Conservation (phyloP, 2,888 invertebrate genomes). For the Strigamia maritima region DNA sequence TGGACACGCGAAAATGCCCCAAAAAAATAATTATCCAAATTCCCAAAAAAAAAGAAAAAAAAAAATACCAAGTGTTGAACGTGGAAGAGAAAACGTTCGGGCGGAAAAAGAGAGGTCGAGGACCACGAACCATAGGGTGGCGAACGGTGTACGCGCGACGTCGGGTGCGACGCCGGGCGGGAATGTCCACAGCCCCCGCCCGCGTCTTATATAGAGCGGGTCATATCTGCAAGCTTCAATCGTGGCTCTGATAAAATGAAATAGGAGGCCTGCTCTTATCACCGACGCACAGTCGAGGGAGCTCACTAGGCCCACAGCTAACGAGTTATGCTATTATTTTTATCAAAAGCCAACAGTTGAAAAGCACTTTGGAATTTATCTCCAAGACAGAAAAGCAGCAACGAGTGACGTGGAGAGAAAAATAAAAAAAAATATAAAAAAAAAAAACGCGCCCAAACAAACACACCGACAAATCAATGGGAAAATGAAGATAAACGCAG, state of each 20-base stretch:
- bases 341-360: conserved; percentile 23
- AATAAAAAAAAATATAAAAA: background rate
- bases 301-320: conserved; percentile 23
- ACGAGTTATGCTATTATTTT: conserved; percentile 23
- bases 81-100: background rate
- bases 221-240: conserved; percentile 23
- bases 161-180: conserved; percentile 23
- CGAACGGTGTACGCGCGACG: background rate
- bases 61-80: background rate
- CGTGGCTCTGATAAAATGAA: conserved; percentile 23
- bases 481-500: conserved; percentile 18
- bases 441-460: conserved; percentile 11
- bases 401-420: background rate
- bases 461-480: conserved; percentile 23
- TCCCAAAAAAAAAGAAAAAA: background rate
- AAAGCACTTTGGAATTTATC: conserved; percentile 23
- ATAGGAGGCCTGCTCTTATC: conserved; percentile 23
- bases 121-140: background rate
- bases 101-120: background rate
- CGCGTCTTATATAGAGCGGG: conserved; percentile 23
- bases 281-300: conserved; percentile 23
- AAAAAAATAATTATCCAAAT: background rate
- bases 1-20: background rate
- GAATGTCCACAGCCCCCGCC: conserved; percentile 23
- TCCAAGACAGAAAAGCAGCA: conserved; percentile 9